Percentiles rank a stretch among this genome's conserved stretches.
phyloP scores from a whole-genome alignment of 2,113 vertebrate species.

The Clarias magur region DNA sequence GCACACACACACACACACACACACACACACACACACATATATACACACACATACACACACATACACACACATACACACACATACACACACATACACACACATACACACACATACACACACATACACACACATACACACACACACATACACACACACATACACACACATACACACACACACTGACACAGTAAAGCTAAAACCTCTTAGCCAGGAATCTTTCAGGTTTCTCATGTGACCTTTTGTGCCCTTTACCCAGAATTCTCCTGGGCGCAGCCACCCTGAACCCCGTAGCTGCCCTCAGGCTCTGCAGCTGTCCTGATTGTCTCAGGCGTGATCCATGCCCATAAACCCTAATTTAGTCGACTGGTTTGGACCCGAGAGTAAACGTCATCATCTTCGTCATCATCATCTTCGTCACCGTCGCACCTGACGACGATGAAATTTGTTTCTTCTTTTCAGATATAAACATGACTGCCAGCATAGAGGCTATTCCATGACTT shows the following conservation, averaged over 20 bases:
- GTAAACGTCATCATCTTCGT: not conserved
- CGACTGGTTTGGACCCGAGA: not conserved
- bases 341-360: not conserved
- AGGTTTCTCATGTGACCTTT: slow-evolving; percentile 45
- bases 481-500: no score
- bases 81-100: no score
- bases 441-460: not conserved
- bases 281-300: slow-evolving; percentile 40
- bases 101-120: no score
- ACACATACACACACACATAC: no score
- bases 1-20: no score
- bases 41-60: no score
- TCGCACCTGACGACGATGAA: not conserved
- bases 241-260: slow-evolving; percentile 50
- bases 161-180: not conserved
- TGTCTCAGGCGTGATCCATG: slow-evolving; percentile 26
- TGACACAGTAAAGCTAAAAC: slow-evolving; percentile 10
- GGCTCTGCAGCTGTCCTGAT: slow-evolving; percentile 46
- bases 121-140: no score
- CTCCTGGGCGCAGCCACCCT: slow-evolving; percentile 33
- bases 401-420: no score
- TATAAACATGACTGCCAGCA: not conserved
- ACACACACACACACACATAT: no score
- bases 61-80: no score
- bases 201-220: slow-evolving; percentile 38